These are phyloP conservation scores for Hypsopygia costalis DNA, from an alignment of 2,888 invertebrate species.

Conservation along the genomic window DNA sequence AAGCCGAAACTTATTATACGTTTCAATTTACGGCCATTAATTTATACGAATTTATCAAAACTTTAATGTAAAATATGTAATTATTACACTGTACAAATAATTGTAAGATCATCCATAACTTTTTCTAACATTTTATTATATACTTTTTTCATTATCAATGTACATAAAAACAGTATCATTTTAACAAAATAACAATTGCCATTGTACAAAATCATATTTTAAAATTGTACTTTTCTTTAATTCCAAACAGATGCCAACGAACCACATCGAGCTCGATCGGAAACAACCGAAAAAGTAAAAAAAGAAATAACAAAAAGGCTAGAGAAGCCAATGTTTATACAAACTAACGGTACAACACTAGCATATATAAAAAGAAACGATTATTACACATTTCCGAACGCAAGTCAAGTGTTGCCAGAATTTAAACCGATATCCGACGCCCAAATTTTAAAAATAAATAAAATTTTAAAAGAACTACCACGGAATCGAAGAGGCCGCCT, in stretches of 20 bases:
- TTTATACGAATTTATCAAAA: too few species aligned
- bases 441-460: constrained; percentile 58
- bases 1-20: too few species aligned
- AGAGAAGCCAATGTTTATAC: constrained; percentile 69
- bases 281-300: constrained; percentile 18
- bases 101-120: neutral
- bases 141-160: neutral
- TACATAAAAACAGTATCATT: neutral
- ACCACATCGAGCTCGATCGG: constrained; percentile 63
- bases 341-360: constrained; percentile 39
- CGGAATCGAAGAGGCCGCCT: constrained; percentile 27
- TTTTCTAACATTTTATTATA: neutral
- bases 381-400: constrained; percentile 44
- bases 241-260: constrained; percentile 71
- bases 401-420: constrained; percentile 49
- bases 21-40: too few species aligned
- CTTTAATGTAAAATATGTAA: too few species aligned
- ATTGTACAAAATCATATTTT: constrained; percentile 4
- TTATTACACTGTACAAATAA: too few species aligned
- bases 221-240: constrained; percentile 43
- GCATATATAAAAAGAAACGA: constrained; percentile 41
- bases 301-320: constrained; percentile 33
- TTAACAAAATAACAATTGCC: neutral
- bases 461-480: constrained; percentile 54
- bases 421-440: constrained; percentile 71